phyloP scores from a whole-genome alignment of 2,113 vertebrate genomes.

The Psittacula cyanocephala region DNA sequence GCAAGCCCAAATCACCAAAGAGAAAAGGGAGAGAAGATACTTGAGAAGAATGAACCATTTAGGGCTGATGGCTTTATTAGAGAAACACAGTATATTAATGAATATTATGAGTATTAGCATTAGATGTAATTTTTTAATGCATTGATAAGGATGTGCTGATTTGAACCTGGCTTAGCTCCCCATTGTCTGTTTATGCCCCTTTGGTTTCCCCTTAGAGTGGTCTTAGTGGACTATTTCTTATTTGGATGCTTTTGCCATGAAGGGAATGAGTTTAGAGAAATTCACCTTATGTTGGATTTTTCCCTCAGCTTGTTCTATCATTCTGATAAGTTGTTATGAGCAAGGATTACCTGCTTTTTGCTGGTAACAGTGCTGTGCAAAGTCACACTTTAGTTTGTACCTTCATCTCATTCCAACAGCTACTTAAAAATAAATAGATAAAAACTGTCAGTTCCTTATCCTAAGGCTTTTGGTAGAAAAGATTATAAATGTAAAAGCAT shows the following conservation, averaged over 20 bases:
- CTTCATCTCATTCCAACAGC: not conserved
- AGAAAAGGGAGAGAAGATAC: not conserved
- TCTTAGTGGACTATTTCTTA: rapidly evolving
- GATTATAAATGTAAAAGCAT: not conserved
- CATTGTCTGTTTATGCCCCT: not conserved
- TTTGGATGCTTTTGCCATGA: not conserved
- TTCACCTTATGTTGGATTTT: not conserved
- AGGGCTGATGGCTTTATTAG: not conserved
- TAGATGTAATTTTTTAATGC: not conserved
- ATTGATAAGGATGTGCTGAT: not conserved
- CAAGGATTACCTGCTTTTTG: not conserved
- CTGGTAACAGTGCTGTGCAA: not conserved
- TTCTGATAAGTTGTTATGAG: not conserved
- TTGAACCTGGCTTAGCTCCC: not conserved
- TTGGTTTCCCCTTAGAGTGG: not conserved
- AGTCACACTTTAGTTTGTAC: not conserved
- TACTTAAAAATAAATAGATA: not conserved
- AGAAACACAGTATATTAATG: not conserved
- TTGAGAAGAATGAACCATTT: not conserved
- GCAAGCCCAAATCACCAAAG: not conserved
- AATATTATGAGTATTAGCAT: not conserved
- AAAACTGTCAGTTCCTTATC: not conserved
- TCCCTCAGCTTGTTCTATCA: not conserved
- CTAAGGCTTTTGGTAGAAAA: not conserved
- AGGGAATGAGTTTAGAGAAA: not conserved